A percentile compares a stretch with the other conserved stretches of the same genome.
Evolutionary conservation across 1,140 invertebrate species (phyloP).

Genomic region (Nephila pilipes): DNA sequence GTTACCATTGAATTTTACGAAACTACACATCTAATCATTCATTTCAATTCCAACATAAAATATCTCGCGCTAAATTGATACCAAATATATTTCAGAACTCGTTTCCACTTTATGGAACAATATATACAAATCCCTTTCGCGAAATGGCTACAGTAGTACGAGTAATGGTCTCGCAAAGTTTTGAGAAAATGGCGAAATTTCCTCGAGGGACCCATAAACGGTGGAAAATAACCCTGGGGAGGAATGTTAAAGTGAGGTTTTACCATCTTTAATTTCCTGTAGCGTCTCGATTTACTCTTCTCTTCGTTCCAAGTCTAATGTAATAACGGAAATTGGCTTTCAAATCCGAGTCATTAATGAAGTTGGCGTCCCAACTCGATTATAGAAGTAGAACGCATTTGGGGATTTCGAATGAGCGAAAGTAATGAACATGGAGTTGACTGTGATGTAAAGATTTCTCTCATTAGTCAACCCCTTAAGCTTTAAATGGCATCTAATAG

Average conservation of each 20-base stretch:
- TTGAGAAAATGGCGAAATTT: background rate
- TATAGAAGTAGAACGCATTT: background rate
- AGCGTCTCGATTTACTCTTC: background rate
- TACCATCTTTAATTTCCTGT: conserved; percentile 4
- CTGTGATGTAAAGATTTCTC: too few species aligned
- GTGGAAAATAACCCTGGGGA: background rate
- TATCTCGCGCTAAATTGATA: too few species aligned
- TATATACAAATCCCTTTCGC: background rate
- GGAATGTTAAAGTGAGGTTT: background rate
- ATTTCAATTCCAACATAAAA: too few species aligned
- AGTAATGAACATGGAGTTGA: too few species aligned
- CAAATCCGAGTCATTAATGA: background rate
- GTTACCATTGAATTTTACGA: too few species aligned
- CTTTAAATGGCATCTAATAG: too few species aligned
- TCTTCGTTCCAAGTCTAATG: background rate
- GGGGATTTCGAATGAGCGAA: too few species aligned
- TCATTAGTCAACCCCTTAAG: too few species aligned
- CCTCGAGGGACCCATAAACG: background rate
- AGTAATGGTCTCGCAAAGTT: background rate
- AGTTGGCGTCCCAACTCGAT: background rate
- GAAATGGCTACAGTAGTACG: background rate
- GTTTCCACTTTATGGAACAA: background rate
- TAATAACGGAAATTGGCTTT: background rate
- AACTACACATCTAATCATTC: too few species aligned
- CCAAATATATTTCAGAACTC: too few species aligned